Percentiles rank a stretch among this genome's conserved stretches.
Evolutionary conservation across 2,113 vertebrate genomes (phyloP).

Genomic region (Collichthys lucidus): DNA sequence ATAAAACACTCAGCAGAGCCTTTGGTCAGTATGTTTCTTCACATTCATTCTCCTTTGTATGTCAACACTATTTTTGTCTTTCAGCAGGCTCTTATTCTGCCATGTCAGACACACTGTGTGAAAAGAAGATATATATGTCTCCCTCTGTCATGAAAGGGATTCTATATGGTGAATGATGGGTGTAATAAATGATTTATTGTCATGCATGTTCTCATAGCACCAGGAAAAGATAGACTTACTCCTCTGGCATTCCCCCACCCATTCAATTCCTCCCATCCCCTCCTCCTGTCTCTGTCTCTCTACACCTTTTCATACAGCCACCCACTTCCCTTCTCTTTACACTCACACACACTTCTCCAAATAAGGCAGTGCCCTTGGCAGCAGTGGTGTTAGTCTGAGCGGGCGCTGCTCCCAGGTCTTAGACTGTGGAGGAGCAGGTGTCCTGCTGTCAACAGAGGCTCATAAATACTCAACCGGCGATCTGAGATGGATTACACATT

Average conservation of each 20-base stretch:
- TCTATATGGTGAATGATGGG: constrained; percentile 32
- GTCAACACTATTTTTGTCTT: neutral
- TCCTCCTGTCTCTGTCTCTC: constrained; percentile 17
- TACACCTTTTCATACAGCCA: constrained; percentile 26
- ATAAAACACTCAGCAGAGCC: neutral
- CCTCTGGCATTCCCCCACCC: neutral
- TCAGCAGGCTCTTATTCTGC: constrained; percentile 7
- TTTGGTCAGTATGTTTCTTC: neutral
- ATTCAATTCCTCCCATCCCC: constrained; percentile 1
- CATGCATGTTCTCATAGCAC: constrained; percentile 21
- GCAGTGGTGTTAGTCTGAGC: constrained; percentile 3
- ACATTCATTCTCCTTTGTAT: too few species aligned
- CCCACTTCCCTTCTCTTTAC: neutral
- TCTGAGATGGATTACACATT: constrained; percentile 54
- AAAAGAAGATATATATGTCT: constrained; percentile 19
- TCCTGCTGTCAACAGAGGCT: constrained; percentile 71
- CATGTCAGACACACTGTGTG: constrained; percentile 1
- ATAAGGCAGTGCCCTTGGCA: constrained; percentile 60
- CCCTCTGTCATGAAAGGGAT: constrained; percentile 11
- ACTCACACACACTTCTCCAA: constrained; percentile 37
- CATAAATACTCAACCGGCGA: constrained; percentile 61
- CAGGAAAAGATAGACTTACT: constrained; percentile 19
- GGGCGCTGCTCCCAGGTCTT: constrained; percentile 39
- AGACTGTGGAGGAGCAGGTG: constrained; percentile 65
- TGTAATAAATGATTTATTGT: constrained; percentile 20